Conservation (phyloP, 2,113 vertebrate species). For the Hemichromis elongatus region DNA sequence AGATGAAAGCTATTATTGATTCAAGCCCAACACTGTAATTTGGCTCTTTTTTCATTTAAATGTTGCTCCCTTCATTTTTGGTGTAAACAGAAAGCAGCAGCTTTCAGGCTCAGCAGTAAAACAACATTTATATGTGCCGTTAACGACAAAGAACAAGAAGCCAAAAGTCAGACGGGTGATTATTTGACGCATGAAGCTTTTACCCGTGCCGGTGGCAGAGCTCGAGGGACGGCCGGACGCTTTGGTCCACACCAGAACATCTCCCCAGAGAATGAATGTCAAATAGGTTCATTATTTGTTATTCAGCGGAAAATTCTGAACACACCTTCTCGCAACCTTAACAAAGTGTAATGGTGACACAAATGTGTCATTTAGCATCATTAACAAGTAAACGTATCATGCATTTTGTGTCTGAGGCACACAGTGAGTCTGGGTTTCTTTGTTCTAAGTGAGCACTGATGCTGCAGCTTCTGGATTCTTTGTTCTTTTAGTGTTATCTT, state of each 20-base stretch:
- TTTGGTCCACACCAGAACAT: background rate
- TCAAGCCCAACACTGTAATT: background rate
- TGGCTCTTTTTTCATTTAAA: background rate
- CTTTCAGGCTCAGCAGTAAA: background rate
- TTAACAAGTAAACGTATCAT: background rate
- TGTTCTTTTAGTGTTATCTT: background rate
- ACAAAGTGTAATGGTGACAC: background rate
- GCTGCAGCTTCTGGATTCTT: background rate
- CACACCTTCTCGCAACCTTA: background rate
- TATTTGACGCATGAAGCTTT: background rate
- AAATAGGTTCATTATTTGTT: background rate
- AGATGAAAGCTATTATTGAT: constrained; percentile 24
- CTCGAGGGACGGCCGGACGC: background rate
- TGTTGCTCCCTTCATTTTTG: background rate
- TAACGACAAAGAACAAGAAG: background rate
- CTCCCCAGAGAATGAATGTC: background rate
- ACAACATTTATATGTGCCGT: background rate
- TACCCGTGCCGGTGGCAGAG: background rate
- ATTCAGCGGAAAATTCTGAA: background rate
- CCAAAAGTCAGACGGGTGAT: background rate
- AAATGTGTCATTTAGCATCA: background rate
- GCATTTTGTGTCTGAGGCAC: background rate
- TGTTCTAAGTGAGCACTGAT: background rate
- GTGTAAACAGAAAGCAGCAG: background rate
- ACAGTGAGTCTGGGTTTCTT: background rate